Conservation (phyloP, 1,140 invertebrate species). For the Calliphora vicina region DNA sequence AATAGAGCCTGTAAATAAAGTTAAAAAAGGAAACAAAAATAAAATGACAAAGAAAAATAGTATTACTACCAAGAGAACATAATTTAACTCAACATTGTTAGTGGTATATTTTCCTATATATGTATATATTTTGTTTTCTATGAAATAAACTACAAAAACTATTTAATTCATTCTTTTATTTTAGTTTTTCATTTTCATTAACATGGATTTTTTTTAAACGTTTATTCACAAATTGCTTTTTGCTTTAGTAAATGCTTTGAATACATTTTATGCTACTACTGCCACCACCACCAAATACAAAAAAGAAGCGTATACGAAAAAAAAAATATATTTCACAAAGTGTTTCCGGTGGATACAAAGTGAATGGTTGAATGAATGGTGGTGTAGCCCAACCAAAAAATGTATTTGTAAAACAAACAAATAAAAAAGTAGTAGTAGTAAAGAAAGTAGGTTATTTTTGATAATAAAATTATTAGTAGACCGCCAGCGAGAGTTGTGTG, state of each 20-base stretch:
- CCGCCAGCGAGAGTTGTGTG: too few species aligned
- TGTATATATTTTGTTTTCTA: neutral
- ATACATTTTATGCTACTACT: neutral
- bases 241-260: slow-evolving; percentile 4
- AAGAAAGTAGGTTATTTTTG: neutral
- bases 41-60: too few species aligned
- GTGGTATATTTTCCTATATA: too few species aligned
- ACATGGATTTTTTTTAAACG: neutral
- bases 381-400: neutral
- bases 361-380: neutral
- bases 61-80: neutral
- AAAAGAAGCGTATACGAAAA: neutral
- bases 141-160: neutral
- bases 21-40: neutral
- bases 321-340: neutral
- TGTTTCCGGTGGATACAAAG: slow-evolving; percentile 3
- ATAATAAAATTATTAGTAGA: slow-evolving; percentile 3
- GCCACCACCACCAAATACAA: neutral
- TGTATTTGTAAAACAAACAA: too few species aligned
- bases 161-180: neutral
- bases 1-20: neutral
- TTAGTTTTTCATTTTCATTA: neutral
- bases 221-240: neutral
- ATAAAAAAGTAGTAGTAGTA: neutral
- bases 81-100: neutral